A percentile compares a stretch with the other conserved stretches of the same genome.
Evolutionary conservation across 2,113 vertebrate species (phyloP).

Genomic region (Noctilio leporinus): DNA sequence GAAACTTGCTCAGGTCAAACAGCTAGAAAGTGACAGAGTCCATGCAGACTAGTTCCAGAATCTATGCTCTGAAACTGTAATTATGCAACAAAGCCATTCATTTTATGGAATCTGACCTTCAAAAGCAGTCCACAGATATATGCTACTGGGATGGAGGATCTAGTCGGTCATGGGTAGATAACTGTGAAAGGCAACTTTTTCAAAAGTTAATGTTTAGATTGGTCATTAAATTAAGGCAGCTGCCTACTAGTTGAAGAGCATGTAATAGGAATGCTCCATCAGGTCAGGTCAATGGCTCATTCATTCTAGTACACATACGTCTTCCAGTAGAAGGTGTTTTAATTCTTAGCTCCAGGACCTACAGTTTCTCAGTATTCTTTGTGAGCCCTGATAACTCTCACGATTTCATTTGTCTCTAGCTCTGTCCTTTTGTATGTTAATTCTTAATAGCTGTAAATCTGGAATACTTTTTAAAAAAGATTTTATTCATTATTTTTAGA

Average conservation of each 20-base stretch:
- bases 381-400: not conserved
- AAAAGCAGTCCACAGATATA: not conserved
- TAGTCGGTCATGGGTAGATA: not conserved
- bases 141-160: not conserved
- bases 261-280: not conserved
- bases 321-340: not conserved
- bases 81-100: not conserved
- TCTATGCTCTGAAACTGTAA: not conserved
- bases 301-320: not conserved
- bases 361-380: constrained; percentile 4
- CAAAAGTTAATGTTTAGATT: not conserved
- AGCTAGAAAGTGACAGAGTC: not conserved
- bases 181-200: not conserved
- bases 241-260: not conserved
- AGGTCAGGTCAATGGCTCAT: not conserved
- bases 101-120: not conserved
- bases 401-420: not conserved
- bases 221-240: not conserved
- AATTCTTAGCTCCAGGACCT: not conserved
- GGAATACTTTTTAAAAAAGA: too few species aligned
- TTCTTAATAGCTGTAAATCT: not conserved
- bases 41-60: not conserved
- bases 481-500: too few species aligned
- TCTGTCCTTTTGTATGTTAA: constrained; percentile 2
- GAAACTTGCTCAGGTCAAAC: not conserved